Evolutionary conservation across 2,888 invertebrate genomes (phyloP), one percentile per base, ranked within the genome.

Genomic region (Lycophotia porphyrea): DNA sequence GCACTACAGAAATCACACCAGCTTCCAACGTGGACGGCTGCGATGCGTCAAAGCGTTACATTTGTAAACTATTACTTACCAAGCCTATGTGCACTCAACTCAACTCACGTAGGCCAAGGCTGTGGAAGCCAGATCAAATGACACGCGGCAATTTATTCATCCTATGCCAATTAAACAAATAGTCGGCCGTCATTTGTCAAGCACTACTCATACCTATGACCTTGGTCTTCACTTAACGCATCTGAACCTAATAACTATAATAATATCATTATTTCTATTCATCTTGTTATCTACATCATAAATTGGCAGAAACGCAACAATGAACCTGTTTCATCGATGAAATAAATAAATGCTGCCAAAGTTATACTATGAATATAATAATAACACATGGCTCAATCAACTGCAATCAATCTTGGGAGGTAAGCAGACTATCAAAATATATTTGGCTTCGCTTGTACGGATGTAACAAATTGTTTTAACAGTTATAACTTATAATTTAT

Each of bases 21-120:
- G 76, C 73, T 80, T 84, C 82, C 79, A 73, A 84, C 61, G 85
- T 92, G 93, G 93, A 93, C 93, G 93, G 93, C 90, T 90, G 90
- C 89, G 88, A 87, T 90, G 86, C 88, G 82, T 89, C 89, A 86
- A 92, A 93, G 93, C 93, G 87, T 92, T 90, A 88, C 85, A 75
- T 85, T 83, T 81, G 82, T 84, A 78, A 79, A 69, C 77, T 81
- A 85, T 66, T 47, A 79, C 58, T 70, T 80, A 80, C 60, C 67
- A 82, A 74, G 66, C 70, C 70, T 83, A 85, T 64, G 83, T 85
- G 85, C 85, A 80, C 15, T 65, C 67, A 82, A 81, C 55, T 64
- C 77, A 76, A 70, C 49, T 42, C 52, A 78, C 44, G 47, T 70
- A 64, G 66, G 60, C 58, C 61, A 49, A 49, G 60, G 67, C 27